Percentiles rank a stretch among this genome's conserved stretches.
Conservation (phyloP, 2,113 vertebrate genomes). For the Corapipo altera region DNA sequence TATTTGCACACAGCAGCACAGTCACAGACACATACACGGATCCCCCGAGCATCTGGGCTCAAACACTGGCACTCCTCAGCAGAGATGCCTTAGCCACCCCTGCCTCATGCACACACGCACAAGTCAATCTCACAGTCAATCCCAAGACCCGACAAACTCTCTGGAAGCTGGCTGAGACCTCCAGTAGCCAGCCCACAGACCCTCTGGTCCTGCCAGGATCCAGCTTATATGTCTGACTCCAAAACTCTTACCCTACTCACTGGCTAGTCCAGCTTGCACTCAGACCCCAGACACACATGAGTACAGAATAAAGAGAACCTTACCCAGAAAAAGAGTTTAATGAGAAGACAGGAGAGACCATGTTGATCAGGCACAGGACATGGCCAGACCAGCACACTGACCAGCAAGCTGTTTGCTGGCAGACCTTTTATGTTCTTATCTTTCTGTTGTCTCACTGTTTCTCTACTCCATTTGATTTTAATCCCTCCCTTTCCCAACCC, state of each 20-base stretch:
- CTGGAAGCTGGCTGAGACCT: not conserved
- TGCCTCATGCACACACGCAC: not conserved
- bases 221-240: not conserved
- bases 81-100: not conserved
- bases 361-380: not conserved
- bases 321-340: not conserved
- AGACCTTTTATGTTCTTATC: not conserved
- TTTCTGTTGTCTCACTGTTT: not conserved
- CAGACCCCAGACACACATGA: not conserved
- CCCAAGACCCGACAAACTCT: not conserved
- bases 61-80: not conserved
- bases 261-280: not conserved
- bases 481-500: not conserved
- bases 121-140: not conserved
- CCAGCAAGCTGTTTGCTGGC: not conserved
- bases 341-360: not conserved
- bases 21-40: accelerated
- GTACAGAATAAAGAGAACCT: not conserved
- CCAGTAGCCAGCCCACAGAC: not conserved
- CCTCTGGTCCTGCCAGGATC: not conserved
- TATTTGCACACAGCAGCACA: not conserved
- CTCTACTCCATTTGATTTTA: not conserved
- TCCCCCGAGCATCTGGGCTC: not conserved
- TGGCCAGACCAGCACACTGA: not conserved
- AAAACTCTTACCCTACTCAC: not conserved